Base-by-base conservation (phyloP, 1,140 invertebrate genomes). In the Apolygus lucorum region DNA sequence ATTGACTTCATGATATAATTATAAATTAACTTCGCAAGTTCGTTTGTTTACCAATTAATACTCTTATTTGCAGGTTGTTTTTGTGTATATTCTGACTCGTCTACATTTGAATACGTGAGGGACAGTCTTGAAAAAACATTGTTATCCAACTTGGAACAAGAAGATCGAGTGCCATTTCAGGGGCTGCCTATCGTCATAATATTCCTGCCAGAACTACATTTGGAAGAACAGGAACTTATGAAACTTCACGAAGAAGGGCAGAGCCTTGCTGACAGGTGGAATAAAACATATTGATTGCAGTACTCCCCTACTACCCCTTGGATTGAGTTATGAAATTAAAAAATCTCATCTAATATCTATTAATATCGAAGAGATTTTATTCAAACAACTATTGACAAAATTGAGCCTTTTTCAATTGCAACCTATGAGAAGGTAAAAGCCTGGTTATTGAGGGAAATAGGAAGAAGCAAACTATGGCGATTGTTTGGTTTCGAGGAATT, bases 61-160 rank as follows among this genome's bases (percentile, higher is more conserved):
- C n/a, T n/a, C n/a, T n/a, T n/a, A n/a, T n/a, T 70, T 68, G 22
- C 75, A 89, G 89, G 90, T 63, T 90, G 90, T 68, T 91, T 92
- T 78, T 92, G 90, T 78, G 90, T 96, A 27, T 98, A 93, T 80
- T 92, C 93, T 73, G 92, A 95, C 76, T 88, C 90, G 72, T 88
- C 93, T 74, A 92, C 92, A 1, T 90, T 97, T 76, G 93, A 96
- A 74, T 96, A 95, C 77, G 88, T 98, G 52, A 84, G 92, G 74
- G 89, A 90, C 71, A 94, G 92, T 77, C 83, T 97, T 70, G 93
- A 96, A 76, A 94, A 95, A 78, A 96, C 93, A 13, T 81, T 97
- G 2, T 79, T 96, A 0, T 92, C 91, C 1, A 95, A 95, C 84
- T 82, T 96, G 68, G 91, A 95, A 77, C 88, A 93, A 76, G 92